phyloP scores from a whole-genome alignment of 2,888 invertebrate species.

The Apamea anceps region DNA sequence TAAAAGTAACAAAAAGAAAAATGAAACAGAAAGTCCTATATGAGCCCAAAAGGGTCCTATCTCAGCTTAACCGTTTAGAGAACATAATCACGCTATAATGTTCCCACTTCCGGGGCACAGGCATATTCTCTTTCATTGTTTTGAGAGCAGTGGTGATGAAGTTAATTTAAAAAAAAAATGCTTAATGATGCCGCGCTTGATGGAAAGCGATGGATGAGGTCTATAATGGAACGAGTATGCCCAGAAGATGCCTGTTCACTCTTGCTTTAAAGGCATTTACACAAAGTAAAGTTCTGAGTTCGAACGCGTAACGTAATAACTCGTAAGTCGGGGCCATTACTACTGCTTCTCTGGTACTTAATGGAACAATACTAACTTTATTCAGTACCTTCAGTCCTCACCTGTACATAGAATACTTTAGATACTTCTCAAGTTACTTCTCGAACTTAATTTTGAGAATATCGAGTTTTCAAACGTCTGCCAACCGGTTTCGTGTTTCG shows the following conservation, averaged over 20 bases:
- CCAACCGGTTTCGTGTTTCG: slow-evolving; percentile 45
- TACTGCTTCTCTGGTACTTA: slow-evolving; percentile 29
- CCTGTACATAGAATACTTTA: slow-evolving; percentile 45
- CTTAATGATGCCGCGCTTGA: neutral
- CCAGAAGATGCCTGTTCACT: neutral
- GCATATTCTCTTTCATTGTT: neutral
- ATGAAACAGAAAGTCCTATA: too few relatives aligned
- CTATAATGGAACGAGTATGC: neutral
- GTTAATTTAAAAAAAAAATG: neutral
- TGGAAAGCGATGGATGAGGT: neutral
- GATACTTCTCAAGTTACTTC: slow-evolving; percentile 40
- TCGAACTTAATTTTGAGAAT: slow-evolving; percentile 54
- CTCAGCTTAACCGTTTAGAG: too few relatives aligned
- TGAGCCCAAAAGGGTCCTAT: too few relatives aligned
- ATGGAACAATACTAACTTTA: slow-evolving; percentile 59
- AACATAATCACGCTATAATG: too few relatives aligned
- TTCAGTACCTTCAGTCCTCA: slow-evolving; percentile 42
- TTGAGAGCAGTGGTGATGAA: neutral
- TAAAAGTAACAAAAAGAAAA: too few relatives aligned
- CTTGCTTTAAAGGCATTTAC: neutral
- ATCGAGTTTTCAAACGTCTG: slow-evolving; percentile 48
- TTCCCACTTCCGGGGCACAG: too few relatives aligned
- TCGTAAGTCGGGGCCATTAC: neutral
- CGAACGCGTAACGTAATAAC: too few relatives aligned
- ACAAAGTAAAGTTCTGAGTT: too few relatives aligned